A percentile compares a stretch with the other conserved stretches of the same genome.
Conservation (phyloP, 2,797 vertebrate species). For the Chelonia mydas region DNA sequence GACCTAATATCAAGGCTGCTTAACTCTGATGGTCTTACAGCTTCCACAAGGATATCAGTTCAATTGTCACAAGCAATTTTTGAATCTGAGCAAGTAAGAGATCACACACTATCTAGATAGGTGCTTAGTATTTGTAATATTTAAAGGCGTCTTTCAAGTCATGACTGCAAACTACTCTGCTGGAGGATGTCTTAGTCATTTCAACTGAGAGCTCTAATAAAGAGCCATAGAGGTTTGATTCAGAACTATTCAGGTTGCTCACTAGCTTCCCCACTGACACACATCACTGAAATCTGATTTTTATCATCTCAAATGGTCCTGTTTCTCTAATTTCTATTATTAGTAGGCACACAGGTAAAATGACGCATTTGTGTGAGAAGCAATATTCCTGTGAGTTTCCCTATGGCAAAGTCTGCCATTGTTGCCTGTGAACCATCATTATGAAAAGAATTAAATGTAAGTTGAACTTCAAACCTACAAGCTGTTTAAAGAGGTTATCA, state of each 20-base stretch:
- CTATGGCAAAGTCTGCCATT: neutral
- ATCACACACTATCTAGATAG: neutral
- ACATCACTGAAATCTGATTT: neutral
- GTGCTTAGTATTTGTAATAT: neutral
- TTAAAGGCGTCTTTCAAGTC: neutral
- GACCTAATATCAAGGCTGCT: too few relatives aligned
- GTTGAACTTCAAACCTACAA: neutral
- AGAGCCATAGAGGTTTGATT: neutral
- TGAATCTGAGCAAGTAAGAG: neutral
- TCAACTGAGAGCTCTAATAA: neutral
- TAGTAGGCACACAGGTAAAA: neutral
- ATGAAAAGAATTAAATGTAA: conserved; percentile 8
- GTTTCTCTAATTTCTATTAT: neutral
- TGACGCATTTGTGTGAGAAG: neutral
- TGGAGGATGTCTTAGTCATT: neutral
- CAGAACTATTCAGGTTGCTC: neutral
- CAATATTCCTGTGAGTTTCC: neutral
- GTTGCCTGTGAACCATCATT: neutral
- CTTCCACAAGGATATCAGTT: too few relatives aligned
- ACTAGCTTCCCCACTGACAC: neutral
- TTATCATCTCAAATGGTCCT: neutral
- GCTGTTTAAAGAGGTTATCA: conserved; percentile 8
- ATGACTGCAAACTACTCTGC: neutral
- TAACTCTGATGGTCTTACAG: too few relatives aligned
- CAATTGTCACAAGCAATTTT: too few relatives aligned